Conservation (phyloP, 2,113 vertebrate genomes). For the Neotragus moschatus region DNA sequence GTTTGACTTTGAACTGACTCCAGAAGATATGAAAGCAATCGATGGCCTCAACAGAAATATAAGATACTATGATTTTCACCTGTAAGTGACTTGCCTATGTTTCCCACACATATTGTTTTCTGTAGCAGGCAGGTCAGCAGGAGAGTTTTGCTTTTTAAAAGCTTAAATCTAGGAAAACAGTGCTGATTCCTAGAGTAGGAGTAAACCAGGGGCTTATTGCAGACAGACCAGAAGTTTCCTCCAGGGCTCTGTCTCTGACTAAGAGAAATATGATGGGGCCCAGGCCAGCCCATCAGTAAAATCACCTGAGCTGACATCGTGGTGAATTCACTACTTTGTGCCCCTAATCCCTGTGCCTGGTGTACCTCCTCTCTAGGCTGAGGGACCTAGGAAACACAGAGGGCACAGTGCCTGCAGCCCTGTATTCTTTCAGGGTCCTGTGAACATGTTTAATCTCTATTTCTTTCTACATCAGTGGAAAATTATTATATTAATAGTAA, state of each 20-base stretch:
- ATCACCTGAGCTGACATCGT: accelerated
- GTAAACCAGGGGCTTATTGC: not conserved
- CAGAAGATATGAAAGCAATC: not conserved
- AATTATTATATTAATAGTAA: not conserved
- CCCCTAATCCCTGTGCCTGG: not conserved
- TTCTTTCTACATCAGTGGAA: not conserved
- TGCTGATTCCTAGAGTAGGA: not conserved
- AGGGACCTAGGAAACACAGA: not conserved
- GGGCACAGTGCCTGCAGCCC: not conserved
- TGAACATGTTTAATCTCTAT: not conserved
- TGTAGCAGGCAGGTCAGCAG: not conserved
- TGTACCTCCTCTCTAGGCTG: not conserved
- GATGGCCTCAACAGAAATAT: not conserved
- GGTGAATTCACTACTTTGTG: not conserved
- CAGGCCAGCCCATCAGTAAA: not conserved
- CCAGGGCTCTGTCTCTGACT: not conserved
- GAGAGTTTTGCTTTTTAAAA: not conserved
- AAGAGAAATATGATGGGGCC: not conserved
- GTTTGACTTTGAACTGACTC: not conserved
- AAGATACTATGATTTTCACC: not conserved
- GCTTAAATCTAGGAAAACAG: not conserved
- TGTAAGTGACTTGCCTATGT: not conserved
- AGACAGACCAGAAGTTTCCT: not conserved
- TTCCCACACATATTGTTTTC: not conserved
- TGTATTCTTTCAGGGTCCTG: not conserved